Evolutionary conservation across 2,113 vertebrate genomes (phyloP), one percentile per base, ranked within the genome.

Genomic region (Cryptomyrus ogoouensis): DNA sequence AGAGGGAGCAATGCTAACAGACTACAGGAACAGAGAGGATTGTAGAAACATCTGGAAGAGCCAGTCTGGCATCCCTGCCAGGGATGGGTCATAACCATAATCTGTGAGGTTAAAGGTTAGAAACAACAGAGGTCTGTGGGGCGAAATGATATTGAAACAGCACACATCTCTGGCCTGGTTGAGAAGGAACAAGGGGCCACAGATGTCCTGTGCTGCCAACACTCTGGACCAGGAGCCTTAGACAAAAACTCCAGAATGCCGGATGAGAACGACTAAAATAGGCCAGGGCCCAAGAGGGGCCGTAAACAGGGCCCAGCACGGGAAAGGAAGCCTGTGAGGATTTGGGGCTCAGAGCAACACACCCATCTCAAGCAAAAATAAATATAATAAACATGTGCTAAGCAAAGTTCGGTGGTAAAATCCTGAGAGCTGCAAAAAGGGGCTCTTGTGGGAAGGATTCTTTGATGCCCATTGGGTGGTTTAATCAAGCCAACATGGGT

Each of bases 401-500:
- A 62, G 87, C 21, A 53, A 85, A 85, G 21, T 3, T 49, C 5
- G 7, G 50, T 53, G 27, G 47, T 52, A 31, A 87, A 87, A 87
- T 35, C 85, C 50, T 19, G 12, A 53, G 15, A 50, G 85, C 13
- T 87, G 27, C n/a, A n/a, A 35, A 39, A 35, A 50, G 47, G n/a
- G 84, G 24, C n/a, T 87, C 27, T 31, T 87, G 50, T 87, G 85
- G 85, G 49, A 31, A 62, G 17, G 35, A 42, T 44, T 39, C 52
- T 88, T 88, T 88, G 87, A 88, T 62, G 87, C 31, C 42, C 15
- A 21, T 39, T 46, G 12, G 53, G 15, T 42, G 15, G 31, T 44
- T 88, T 56, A 88, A 88, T 88, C 27, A 62, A 62, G 53, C 35
- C 87, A 88, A 24, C 53, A 62, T 24, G 52, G 53, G 56, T 44